phyloP scores from a whole-genome alignment of 92 coral and sea anemone species.

The Pocillopora grandis region DNA sequence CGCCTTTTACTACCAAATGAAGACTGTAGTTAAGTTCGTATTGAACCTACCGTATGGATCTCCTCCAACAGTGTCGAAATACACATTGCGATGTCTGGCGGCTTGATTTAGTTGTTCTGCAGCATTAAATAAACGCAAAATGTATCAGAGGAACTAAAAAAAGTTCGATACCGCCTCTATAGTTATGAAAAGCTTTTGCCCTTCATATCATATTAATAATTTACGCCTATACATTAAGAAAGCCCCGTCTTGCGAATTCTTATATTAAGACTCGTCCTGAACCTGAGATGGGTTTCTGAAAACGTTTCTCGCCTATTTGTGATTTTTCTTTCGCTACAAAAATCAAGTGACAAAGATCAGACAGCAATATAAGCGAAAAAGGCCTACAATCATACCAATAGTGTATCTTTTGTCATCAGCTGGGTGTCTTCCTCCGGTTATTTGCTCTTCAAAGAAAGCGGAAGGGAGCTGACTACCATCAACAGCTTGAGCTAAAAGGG shows the following conservation, averaged over 20 bases:
- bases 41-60: constrained; percentile 85
- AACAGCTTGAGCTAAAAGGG: neutral
- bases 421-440: constrained; percentile 70
- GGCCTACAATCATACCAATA: constrained; percentile 51
- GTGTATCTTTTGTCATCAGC: constrained; percentile 83
- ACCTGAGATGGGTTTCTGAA: too few species aligned
- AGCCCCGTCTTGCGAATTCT: too few species aligned
- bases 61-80: constrained; percentile 78
- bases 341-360: too few species aligned
- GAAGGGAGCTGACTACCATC: constrained; percentile 26
- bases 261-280: too few species aligned
- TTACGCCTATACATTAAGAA: too few species aligned
- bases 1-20: too few species aligned
- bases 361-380: neutral
- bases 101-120: constrained; percentile 86
- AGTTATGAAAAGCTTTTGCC: too few species aligned
- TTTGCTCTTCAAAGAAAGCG: constrained; percentile 39
- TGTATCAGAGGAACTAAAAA: neutral
- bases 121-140: neutral
- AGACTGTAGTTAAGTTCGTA: too few species aligned
- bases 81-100: constrained; percentile 94
- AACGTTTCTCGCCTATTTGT: too few species aligned
- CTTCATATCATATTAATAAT: too few species aligned
- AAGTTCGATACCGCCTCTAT: too few species aligned
- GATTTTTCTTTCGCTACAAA: too few species aligned